Conservation (phyloP, 1,140 invertebrate species). For the Magallana gigas region DNA sequence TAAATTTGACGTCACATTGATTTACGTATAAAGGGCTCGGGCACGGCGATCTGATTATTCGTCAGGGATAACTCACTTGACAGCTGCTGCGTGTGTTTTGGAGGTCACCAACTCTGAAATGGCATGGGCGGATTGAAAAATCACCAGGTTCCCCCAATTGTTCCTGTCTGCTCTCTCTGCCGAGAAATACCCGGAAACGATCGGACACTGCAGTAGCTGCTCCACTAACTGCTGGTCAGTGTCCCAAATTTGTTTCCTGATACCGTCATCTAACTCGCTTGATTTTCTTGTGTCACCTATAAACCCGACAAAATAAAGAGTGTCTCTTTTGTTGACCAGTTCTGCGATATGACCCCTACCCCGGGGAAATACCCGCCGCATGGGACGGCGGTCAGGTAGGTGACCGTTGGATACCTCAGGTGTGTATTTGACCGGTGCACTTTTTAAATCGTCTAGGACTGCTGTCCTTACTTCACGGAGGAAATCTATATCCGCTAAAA, state of each 20-base stretch:
- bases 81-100: neutral
- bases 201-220: neutral
- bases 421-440: neutral
- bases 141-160: conserved; percentile 1
- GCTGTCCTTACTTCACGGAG: neutral
- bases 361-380: neutral
- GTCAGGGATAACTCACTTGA: neutral
- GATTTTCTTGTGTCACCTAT: neutral
- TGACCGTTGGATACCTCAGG: neutral
- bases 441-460: neutral
- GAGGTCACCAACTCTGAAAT: neutral
- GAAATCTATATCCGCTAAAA: neutral
- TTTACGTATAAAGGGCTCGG: no score
- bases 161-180: neutral
- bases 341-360: neutral
- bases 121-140: neutral
- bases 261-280: neutral
- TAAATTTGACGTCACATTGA: no score
- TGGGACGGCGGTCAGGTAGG: neutral
- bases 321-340: neutral
- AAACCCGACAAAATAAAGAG: neutral
- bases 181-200: neutral
- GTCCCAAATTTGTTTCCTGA: neutral
- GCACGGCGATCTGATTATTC: no score
- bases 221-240: neutral